Conservation (phyloP, 2,888 invertebrate genomes). For the Himalopsyche japonica region DNA sequence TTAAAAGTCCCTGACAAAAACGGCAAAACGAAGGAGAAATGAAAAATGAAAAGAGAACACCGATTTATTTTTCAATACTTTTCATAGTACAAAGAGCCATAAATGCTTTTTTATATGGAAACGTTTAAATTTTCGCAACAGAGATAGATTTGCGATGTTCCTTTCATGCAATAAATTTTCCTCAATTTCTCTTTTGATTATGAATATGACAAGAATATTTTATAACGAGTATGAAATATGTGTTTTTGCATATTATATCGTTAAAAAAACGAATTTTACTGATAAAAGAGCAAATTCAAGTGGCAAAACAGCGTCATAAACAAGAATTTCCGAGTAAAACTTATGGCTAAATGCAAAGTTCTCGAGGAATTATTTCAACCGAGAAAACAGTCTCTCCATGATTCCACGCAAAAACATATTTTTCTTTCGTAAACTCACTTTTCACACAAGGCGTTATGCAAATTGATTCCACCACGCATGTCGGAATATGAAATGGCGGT, state of each 20-base stretch:
- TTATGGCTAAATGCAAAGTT: slow-evolving; percentile 11
- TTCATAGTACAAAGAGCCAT: not conserved
- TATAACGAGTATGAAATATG: not conserved
- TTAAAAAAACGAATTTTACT: not conserved
- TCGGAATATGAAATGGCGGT: slow-evolving; percentile 35
- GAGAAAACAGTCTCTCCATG: slow-evolving; percentile 6
- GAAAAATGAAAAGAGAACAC: not conserved
- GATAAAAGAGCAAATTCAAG: slow-evolving; percentile 1
- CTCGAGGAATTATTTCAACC: slow-evolving; percentile 10
- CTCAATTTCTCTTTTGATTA: not conserved
- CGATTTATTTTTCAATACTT: not conserved
- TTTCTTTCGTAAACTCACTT: slow-evolving; percentile 34
- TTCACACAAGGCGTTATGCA: slow-evolving; percentile 32
- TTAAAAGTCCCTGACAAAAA: not conserved
- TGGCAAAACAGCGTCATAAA: not conserved
- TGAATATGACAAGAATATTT: not conserved
- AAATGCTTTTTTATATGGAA: not conserved
- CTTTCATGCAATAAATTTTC: not conserved
- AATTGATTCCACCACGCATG: slow-evolving; percentile 36
- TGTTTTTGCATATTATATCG: not conserved
- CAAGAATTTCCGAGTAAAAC: not conserved
- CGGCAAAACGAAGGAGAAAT: not conserved
- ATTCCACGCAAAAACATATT: slow-evolving; percentile 32
- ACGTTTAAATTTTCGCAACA: not conserved
- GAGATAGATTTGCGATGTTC: not conserved